Base-by-base conservation (phyloP, 2,888 invertebrate genomes). In the Himalopsyche japonica region DNA sequence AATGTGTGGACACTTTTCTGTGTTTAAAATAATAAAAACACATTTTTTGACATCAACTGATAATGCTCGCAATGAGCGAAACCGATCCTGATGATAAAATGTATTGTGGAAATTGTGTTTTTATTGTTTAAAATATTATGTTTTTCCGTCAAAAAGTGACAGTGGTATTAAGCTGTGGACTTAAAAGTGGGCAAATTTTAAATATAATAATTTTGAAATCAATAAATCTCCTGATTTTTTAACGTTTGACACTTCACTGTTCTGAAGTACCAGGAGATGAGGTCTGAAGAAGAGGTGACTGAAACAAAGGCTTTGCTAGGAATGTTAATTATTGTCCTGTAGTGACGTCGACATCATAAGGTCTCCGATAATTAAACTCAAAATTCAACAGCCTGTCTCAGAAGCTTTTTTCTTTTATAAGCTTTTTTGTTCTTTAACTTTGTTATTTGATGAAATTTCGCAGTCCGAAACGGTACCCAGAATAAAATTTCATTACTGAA, bases 281-380 rank as follows among this genome's bases (percentile, higher is more conserved):
- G 80, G 7, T 6, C 32, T 30, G 32, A 64, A 79, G 30, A 79
- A 80, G 64, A 70, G 83, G 57, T 83, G 83, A 70, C 79, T 80
- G 24, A 80, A 83, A 83, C 83, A 83, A 83, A 83, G 79, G 32
- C 57, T 27, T 57, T 57, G 32, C 80, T 24, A 30, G 80, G 80
- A 80, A 80, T 80, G 80, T 80, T 80, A 80, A 80, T 80, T 57
- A 57, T 57, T 80, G 80, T 80, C 30, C 57, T 80, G 57, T 80
- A 80, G 48, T 57, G 49, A 80, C 30, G 80, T 79, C 48, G 49
- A 32, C 80, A 32, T 47, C 57, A 20, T 20, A 57, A 57, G 57
- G 57, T 57, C 57, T 10, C 57, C 10, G 57, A 57, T 57, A 57
- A 57, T 57, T 57, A 20, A 57, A 57, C 4, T 57, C 57, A 57